A percentile compares a stretch with the other conserved stretches of the same genome.
These are phyloP conservation scores for Antheraea yamamai DNA, from an alignment of 2,888 invertebrate species.

Conservation along the genomic window DNA sequence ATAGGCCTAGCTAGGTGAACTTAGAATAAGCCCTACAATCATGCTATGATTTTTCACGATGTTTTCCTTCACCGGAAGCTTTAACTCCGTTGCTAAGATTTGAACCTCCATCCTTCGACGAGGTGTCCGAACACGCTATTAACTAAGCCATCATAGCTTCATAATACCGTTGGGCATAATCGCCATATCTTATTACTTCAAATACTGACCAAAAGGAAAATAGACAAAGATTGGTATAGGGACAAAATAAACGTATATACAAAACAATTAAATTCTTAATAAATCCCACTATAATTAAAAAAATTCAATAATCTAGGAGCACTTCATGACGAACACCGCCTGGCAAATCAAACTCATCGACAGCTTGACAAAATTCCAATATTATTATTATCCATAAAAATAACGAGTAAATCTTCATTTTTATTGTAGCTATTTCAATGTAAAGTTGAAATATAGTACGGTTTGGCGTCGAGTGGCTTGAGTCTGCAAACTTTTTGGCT, in stretches of 20 bases:
- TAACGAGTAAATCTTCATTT: conserved; percentile 2
- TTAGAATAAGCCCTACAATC: too few relatives aligned
- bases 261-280: neutral
- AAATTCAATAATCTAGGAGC: neutral
- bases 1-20: too few relatives aligned
- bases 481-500: conserved; percentile 12
- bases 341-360: neutral
- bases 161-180: too few relatives aligned
- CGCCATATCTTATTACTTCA: too few relatives aligned
- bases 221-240: too few relatives aligned
- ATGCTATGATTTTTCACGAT: too few relatives aligned
- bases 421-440: conserved; percentile 3
- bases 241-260: neutral
- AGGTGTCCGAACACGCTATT: too few relatives aligned
- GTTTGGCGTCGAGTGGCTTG: conserved; percentile 1
- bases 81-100: too few relatives aligned
- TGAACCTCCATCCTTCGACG: too few relatives aligned
- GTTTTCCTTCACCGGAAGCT: too few relatives aligned
- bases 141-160: too few relatives aligned
- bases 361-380: neutral
- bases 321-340: neutral
- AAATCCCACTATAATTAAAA: neutral
- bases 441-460: conserved; percentile 10
- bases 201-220: too few relatives aligned
- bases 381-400: neutral